Conservation (phyloP, 2,113 vertebrate species). For the Merops nubicus region DNA sequence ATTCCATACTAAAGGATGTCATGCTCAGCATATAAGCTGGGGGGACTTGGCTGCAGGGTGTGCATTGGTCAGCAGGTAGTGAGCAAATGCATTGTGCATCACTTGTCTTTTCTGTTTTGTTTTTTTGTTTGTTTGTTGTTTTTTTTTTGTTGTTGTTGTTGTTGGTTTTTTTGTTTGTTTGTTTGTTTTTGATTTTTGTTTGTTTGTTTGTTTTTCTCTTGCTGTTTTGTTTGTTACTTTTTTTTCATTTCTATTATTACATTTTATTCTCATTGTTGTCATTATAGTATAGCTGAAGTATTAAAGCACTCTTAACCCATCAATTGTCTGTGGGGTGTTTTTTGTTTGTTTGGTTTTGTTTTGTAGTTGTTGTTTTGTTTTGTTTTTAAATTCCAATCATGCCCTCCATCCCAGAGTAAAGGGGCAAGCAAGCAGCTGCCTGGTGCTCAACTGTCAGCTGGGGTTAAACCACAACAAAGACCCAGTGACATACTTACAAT, state of each 20-base stretch:
- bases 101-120: background rate
- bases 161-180: too few species aligned
- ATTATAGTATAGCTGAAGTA: too few species aligned
- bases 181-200: too few species aligned
- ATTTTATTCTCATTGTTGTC: too few species aligned
- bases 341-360: background rate
- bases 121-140: too few species aligned
- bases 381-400: background rate
- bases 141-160: too few species aligned
- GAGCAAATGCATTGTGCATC: background rate
- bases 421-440: background rate
- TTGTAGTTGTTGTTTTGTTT: background rate
- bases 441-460: background rate
- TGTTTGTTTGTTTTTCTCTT: too few species aligned
- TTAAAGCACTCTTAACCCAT: too few species aligned
- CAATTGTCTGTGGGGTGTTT: too few species aligned
- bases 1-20: background rate
- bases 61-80: background rate
- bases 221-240: too few species aligned
- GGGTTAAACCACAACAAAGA: background rate
- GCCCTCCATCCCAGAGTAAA: background rate
- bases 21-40: background rate
- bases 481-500: background rate
- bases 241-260: too few species aligned
- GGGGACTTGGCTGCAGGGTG: background rate